phyloP scores from a whole-genome alignment of 2,113 vertebrate species.

The Shinisaurus crocodilurus region DNA sequence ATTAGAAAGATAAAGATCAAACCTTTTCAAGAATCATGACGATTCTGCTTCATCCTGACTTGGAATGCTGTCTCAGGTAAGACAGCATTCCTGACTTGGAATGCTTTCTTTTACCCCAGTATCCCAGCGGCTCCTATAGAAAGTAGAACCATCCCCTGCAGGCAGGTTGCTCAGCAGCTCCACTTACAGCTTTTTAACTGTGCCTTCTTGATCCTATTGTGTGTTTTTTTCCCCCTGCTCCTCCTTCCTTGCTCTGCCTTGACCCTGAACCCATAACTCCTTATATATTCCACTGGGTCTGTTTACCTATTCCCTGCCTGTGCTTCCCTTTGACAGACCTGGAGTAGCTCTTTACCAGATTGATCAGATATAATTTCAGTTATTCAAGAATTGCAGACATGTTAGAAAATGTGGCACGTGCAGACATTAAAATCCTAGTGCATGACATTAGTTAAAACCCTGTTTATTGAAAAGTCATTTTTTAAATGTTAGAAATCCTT shows the following conservation, averaged over 20 bases:
- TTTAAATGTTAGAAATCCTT: background rate
- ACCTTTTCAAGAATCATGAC: background rate
- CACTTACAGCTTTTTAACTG: background rate
- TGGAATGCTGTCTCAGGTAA: background rate
- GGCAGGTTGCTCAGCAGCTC: background rate
- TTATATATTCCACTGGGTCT: background rate
- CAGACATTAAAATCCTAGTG: background rate
- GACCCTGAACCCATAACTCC: background rate
- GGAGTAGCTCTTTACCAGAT: background rate
- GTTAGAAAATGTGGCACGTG: background rate
- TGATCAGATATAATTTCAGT: background rate
- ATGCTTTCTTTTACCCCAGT: background rate
- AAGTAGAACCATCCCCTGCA: background rate
- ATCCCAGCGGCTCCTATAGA: background rate
- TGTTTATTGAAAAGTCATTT: background rate
- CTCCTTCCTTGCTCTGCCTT: background rate
- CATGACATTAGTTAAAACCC: background rate
- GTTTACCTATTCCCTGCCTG: background rate
- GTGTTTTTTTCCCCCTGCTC: background rate
- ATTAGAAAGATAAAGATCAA: background rate
- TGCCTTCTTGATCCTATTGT: background rate
- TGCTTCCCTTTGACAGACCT: background rate
- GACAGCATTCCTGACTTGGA: too few relatives aligned
- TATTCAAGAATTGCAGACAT: background rate
- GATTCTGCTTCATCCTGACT: background rate